Conservation (phyloP, 1,140 invertebrate genomes). For the Drosophila tristis region DNA sequence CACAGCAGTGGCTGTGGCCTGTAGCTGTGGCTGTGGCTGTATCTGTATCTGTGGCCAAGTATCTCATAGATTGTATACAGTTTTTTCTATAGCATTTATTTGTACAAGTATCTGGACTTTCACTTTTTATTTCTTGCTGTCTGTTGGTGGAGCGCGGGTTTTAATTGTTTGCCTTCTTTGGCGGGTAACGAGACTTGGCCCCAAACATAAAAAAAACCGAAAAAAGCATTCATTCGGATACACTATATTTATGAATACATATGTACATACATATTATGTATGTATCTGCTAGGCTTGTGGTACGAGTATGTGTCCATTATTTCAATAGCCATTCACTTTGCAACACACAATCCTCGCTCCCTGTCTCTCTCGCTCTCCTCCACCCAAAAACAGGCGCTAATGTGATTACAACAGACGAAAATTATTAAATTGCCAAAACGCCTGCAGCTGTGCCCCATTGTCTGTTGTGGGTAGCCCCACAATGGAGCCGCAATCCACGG, state of each 20-base stretch:
- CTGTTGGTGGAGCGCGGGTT: conserved; percentile 32
- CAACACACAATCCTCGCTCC: not conserved
- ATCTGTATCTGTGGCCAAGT: conserved; percentile 24
- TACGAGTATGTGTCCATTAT: conserved; percentile 20
- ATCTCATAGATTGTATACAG: conserved; percentile 52
- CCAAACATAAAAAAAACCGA: conserved; percentile 6
- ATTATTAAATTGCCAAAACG: conserved; percentile 40
- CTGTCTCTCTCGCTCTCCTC: not conserved
- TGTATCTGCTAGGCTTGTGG: conserved; percentile 3
- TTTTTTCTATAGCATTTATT: conserved; percentile 59
- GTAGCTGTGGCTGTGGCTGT: not conserved
- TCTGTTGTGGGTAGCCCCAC: conserved; percentile 40
- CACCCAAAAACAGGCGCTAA: conserved; percentile 24
- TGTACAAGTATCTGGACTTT: conserved; percentile 65
- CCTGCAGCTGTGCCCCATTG: conserved; percentile 58
- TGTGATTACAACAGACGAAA: conserved; percentile 54
- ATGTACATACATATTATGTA: not conserved
- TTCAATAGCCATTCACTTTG: conserved; percentile 43
- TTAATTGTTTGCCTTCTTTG: conserved; percentile 60
- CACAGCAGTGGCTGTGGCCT: not conserved
- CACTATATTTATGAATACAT: not conserved
- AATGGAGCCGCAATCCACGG: conserved; percentile 24
- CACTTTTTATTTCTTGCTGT: conserved; percentile 60
- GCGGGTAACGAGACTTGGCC: conserved; percentile 17
- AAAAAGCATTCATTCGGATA: conserved; percentile 14